phyloP scores from a whole-genome alignment of 2,113 vertebrate genomes.

The Trinectes maculatus region DNA sequence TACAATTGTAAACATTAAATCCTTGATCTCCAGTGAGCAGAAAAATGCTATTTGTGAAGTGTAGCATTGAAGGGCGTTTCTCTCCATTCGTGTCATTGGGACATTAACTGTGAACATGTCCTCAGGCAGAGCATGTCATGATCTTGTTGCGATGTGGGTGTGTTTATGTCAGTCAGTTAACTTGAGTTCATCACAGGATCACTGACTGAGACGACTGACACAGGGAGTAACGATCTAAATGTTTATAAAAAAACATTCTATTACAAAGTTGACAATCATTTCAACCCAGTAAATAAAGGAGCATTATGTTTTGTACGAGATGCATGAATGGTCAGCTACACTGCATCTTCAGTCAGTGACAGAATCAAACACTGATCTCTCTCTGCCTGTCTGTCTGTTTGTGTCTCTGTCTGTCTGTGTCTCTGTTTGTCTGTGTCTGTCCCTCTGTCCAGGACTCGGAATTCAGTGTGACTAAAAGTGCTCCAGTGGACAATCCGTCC shows the following conservation, averaged over 20 bases:
- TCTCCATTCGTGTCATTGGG: neutral
- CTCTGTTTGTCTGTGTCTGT: neutral
- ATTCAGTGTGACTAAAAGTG: conserved; percentile 80
- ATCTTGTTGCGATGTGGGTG: neutral
- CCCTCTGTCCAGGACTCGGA: conserved; percentile 75
- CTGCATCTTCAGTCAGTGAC: neutral
- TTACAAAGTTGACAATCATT: too few relatives aligned
- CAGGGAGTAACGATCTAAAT: neutral
- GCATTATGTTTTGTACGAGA: neutral
- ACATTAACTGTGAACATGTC: neutral
- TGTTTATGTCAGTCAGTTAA: neutral
- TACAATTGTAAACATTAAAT: too few relatives aligned
- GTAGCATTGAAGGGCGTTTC: too few relatives aligned
- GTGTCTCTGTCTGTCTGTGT: neutral
- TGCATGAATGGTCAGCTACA: neutral
- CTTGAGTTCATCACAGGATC: neutral
- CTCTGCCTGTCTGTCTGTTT: too few relatives aligned
- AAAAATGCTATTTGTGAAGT: too few relatives aligned
- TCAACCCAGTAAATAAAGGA: neutral
- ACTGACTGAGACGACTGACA: neutral
- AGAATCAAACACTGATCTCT: too few relatives aligned
- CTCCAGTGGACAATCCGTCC: conserved; percentile 72
- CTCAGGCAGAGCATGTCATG: neutral
- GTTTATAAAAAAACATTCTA: neutral
- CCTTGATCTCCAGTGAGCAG: too few relatives aligned